Base-by-base conservation (phyloP, 2,113 vertebrate species). In the Campylorhamphus procurvoides region DNA sequence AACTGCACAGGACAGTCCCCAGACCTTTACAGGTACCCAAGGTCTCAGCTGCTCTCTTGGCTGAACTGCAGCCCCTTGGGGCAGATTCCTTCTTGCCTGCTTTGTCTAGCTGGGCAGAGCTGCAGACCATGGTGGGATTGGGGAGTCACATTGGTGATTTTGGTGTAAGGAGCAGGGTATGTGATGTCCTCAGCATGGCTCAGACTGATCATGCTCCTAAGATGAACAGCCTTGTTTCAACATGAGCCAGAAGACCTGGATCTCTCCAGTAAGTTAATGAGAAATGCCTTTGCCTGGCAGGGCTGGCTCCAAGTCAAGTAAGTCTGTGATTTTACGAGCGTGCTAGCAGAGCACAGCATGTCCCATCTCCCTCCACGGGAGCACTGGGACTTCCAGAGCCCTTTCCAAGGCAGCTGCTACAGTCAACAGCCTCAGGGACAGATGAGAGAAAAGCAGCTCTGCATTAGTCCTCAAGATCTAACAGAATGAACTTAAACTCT, bases 301-400 rank as follows among this genome's bases (percentile, higher is more conserved):
- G 3, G 46, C 1, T 13, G 10, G 14, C 52, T 71, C 1, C 0
- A 80, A 84, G n/a, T 1, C 46, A 25, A 25, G 1, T 27, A 24
- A 73, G 31, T 25, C 46, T 44, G 29, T 66, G 56, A 58, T 9
- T 62, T 67, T 9, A 31, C 50, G 27, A 89, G 66, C 2, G 1
- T 31, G 22, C 39, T 37, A 20, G 52, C 44, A 87, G 62, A 37
- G 53, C 6, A 13, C 74, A 73, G 49, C 1, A 2, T 33, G 18
- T 6, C 52, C 31, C 25, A 3, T 56, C 55, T n/a, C 18, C 72
- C 75, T 81, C n/a, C 33, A 16, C 0, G 0, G 50, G 40, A 83
- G n/a, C 62, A 33, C 72, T 11, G 49, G 33, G n/a, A 46, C 53
- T 28, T 35, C 12, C 69, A 77, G 50, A 66, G 56, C 50, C 53